Percentiles rank a stretch among this genome's conserved stretches.
Evolutionary conservation across 1,140 invertebrate species (phyloP).

Genomic region (Drosophila kikkawai): DNA sequence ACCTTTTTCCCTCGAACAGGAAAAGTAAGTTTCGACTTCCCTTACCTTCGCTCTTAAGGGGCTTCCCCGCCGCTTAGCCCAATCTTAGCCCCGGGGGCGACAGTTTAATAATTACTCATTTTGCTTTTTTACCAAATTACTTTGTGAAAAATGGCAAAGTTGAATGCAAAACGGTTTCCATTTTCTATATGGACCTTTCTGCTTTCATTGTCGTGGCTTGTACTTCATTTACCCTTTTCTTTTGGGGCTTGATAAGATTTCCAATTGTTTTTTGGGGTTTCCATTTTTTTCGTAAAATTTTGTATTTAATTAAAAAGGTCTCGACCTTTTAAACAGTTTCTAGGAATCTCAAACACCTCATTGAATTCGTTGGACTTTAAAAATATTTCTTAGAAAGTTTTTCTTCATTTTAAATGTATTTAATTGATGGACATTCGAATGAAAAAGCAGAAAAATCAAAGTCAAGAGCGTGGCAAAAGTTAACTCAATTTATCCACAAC

Average conservation of each 20-base stretch:
- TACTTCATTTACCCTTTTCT: slow-evolving; percentile 40
- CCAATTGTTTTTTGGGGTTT: slow-evolving; percentile 25
- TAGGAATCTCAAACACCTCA: background rate
- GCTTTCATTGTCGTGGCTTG: slow-evolving; percentile 15
- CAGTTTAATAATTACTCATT: slow-evolving; percentile 78
- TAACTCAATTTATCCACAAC: slow-evolving; percentile 1
- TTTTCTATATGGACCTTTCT: slow-evolving; percentile 22
- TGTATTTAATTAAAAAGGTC: slow-evolving; percentile 25
- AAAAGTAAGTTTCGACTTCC: slow-evolving; percentile 35
- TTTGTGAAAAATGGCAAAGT: slow-evolving; percentile 70
- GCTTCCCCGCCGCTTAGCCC: slow-evolving; percentile 18
- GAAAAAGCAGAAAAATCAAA: slow-evolving; percentile 22
- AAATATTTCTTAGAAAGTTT: background rate
- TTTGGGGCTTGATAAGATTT: slow-evolving; percentile 33
- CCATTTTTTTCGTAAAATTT: slow-evolving; percentile 1
- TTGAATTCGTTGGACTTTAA: background rate
- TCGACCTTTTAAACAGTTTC: slow-evolving; percentile 2
- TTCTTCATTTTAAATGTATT: slow-evolving; percentile 2
- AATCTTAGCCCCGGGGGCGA: slow-evolving; percentile 26
- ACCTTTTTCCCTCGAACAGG: slow-evolving; percentile 41
- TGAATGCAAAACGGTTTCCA: slow-evolving; percentile 31
- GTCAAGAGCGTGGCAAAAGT: slow-evolving; percentile 21
- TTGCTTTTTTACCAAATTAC: slow-evolving; percentile 71
- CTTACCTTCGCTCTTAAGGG: slow-evolving; percentile 22
- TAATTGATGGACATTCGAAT: background rate